Base-by-base conservation (phyloP, 2,888 invertebrate species). In the Labia minor region DNA sequence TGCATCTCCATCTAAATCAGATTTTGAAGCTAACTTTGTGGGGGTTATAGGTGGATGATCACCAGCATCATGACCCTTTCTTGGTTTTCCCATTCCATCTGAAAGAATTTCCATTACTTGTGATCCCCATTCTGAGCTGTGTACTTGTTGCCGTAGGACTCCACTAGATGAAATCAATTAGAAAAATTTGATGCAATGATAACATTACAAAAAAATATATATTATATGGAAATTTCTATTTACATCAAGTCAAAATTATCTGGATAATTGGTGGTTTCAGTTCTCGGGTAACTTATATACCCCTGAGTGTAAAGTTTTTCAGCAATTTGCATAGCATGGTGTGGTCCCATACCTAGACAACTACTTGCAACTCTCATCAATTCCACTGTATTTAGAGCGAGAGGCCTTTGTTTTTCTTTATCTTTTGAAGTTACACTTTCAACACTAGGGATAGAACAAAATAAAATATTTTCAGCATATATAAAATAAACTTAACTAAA, bases 31-130 rank as follows among this genome's bases (percentile, higher is more conserved):
- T 1, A 86, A 75, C 74, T 89, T 89, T 90, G 96, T 94, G 0
- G 99, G 99, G 0, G 99, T 99, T 72, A 99, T 99, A 3, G 99
- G 99, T 1, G 99, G 99, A 84, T 99, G 99, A 81, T 99, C 99
- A 0, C 98, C 97, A 1, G 89, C 96, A 80, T 99, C 98, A 69
- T 87, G 85, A 0, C 95, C 95, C 74, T 89, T 89, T 79, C 89
- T 88, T 0, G 94, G 92, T 72, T 84, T 83, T 74, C 85, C 86
- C 63, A 93, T 83, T 1, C 93, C 92, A 66, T 81, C 81, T 0
- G 83, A 78, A 8, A 93, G 78, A 33, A 94, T 81, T 68, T 86
- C 84, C 11, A 83, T 81, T 0, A 90, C 92, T 65, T 88, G 87
- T 0, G 83, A 77, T 1, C 92, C 91, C 92, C 92, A 93, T 70